Evolutionary conservation across 1,140 invertebrate genomes (phyloP), one percentile per base, ranked within the genome.

Genomic region (Centruroides sculpturatus): DNA sequence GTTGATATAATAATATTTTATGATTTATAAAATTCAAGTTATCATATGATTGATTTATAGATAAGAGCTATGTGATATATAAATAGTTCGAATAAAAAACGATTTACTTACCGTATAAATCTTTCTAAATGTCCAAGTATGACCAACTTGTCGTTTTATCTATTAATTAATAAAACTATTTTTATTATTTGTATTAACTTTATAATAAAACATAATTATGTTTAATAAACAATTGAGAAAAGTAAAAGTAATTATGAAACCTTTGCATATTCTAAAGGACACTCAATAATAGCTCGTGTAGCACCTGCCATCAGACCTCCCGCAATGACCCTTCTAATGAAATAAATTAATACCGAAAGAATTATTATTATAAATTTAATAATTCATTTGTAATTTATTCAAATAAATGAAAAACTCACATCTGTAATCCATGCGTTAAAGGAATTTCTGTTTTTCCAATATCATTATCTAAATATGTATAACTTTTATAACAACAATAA

Each of bases 201-300:
- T 41, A 41, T 41, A 6, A 41, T 41, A 41, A 6, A 41, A 41
- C 41, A 41, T 6, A 41, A 41, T 41, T 41, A 23, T 23, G 2
- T 41, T 41, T 6, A 41, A 41, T 41, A 8, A 41, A 41, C 41
- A 41, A 41, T 41, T 23, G 23, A 2, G 23, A 41, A 41, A 13
- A n/a, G n/a, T n/a, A n/a, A n/a, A 9, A 23, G 34, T 12, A 35
- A 4, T 51, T 34, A 35, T 34, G 55, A 58, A 55, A 71, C 71
- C 66, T 73, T 73, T 11, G 70, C 71, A 68, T 68, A 73, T 62
- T 73, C 72, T 50, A 73, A 61, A 34, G 72, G 72, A 35, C 68
- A 70, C 66, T 72, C 72, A 55, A 73, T 69, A 48, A 72, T 65
- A 55, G 71, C 69, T 62, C 71, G 63, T 5, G 65, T 50, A 23